phyloP scores from a whole-genome alignment of 2,113 vertebrate genomes.

The Thunnus thynnus region DNA sequence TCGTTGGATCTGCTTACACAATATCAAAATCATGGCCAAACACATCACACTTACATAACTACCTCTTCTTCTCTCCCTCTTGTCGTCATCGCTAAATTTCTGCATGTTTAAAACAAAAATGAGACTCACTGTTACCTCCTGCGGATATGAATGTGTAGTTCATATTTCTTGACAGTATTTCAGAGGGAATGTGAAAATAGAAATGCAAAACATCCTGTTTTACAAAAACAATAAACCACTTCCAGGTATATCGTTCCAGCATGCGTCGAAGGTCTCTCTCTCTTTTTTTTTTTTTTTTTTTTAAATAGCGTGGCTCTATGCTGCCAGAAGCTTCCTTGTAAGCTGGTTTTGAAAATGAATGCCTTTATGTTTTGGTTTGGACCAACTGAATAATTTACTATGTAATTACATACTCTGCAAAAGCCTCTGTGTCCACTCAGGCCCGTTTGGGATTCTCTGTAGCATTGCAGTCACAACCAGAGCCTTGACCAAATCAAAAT shows the following conservation, averaged over 20 bases:
- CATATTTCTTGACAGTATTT: slow-evolving; percentile 31
- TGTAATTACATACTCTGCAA: slow-evolving; percentile 84
- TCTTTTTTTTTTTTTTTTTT: slow-evolving; percentile 43
- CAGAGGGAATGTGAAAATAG: slow-evolving; percentile 10
- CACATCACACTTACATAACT: slow-evolving; percentile 44
- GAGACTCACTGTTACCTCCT: not conserved
- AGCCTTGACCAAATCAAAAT: slow-evolving; percentile 82
- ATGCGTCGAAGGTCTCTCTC: slow-evolving; percentile 42
- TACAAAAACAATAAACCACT: slow-evolving; percentile 66
- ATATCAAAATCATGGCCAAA: slow-evolving; percentile 41
- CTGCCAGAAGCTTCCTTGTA: slow-evolving; percentile 75
- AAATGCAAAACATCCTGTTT: slow-evolving; percentile 27
- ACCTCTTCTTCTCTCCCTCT: slow-evolving; percentile 18
- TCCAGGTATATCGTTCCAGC: slow-evolving; percentile 65
- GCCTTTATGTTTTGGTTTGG: slow-evolving; percentile 80
- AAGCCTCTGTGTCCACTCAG: slow-evolving; percentile 76
- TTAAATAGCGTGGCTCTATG: slow-evolving; percentile 40
- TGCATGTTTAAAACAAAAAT: slow-evolving; percentile 31
- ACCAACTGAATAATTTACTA: slow-evolving; percentile 83
- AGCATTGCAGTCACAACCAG: slow-evolving; percentile 73
- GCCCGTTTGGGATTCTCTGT: slow-evolving; percentile 72
- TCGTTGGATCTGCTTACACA: slow-evolving; percentile 36
- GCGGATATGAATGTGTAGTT: not conserved
- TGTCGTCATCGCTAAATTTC: slow-evolving; percentile 41
- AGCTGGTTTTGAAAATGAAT: slow-evolving; percentile 84